Conservation (phyloP, 2,113 vertebrate genomes). For the Anoplopoma fimbria region DNA sequence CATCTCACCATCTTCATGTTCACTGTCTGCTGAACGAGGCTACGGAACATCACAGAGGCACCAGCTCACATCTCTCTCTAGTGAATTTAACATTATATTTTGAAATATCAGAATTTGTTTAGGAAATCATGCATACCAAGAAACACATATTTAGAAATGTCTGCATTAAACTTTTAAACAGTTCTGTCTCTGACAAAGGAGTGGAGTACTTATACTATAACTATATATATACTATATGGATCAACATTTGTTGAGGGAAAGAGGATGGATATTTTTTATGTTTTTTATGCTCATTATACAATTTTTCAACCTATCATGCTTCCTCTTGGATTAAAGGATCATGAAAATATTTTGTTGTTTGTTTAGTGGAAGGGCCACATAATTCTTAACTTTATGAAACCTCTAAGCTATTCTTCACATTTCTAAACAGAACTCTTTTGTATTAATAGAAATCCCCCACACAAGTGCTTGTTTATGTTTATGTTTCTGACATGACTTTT, state of each 20-base stretch:
- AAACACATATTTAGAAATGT: slow-evolving; percentile 15
- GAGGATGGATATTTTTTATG: slow-evolving; percentile 20
- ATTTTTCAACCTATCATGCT: slow-evolving; percentile 7
- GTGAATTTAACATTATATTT: slow-evolving; percentile 4
- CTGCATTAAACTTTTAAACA: not conserved
- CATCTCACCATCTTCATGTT: slow-evolving; percentile 58
- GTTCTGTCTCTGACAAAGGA: slow-evolving; percentile 21
- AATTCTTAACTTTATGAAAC: slow-evolving; percentile 9
- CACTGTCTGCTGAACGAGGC: slow-evolving; percentile 17
- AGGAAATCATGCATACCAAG: slow-evolving; percentile 17
- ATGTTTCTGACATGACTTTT: slow-evolving; percentile 49
- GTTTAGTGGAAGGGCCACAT: slow-evolving; percentile 3
- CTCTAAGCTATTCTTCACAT: not conserved
- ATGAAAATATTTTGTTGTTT: slow-evolving; percentile 14
- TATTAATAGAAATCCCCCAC: slow-evolving; percentile 42
- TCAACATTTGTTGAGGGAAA: slow-evolving; percentile 6
- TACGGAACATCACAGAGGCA: not conserved
- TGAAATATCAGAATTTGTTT: slow-evolving; percentile 6
- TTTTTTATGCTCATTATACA: slow-evolving; percentile 36
- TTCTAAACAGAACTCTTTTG: slow-evolving; percentile 40
- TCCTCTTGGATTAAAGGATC: slow-evolving; percentile 24
- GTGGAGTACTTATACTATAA: slow-evolving; percentile 24
- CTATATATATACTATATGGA: slow-evolving; percentile 2
- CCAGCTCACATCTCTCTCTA: not conserved
- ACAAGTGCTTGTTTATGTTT: slow-evolving; percentile 50